Evolutionary conservation across 2,797 vertebrate genomes (phyloP), one percentile per base, ranked within the genome.

Genomic region (Falco biarmicus): DNA sequence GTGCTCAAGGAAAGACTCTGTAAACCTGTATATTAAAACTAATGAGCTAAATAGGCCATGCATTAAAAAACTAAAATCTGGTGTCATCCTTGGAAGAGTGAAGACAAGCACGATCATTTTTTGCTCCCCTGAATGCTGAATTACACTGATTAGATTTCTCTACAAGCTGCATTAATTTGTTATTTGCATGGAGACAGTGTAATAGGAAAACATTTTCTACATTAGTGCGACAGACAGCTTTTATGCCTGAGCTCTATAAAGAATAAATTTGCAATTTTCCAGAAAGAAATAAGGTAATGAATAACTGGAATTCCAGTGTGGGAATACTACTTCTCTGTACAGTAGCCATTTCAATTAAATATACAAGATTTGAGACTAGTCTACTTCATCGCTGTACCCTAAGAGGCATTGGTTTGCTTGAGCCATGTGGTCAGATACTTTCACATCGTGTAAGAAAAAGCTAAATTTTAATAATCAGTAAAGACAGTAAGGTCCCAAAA

Each of bases 51-150:
- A 93, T 70, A 96, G 85, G 79, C 65, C 63, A 81, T 87, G 93
- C 93, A 93, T 95, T 96, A 82, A 96, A 91, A 95, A 89, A 13
- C 89, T 87, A 66, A 96, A 96, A 94, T 87, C 88, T 95, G 93
- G 90, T 97, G 93, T 93, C 95, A 95, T 87, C 93, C 93, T 74
- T 95, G 93, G 81, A 92, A 96, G 90, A 96, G 41, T 20, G 57
- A 82, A 95, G 86, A 95, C 93, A 95, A 93, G 86, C 57, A 95
- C 5, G 7, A 93, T 96, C 92, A 96, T 96, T 95, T 96, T 96
- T 96, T 97, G 95, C 94, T 97, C 94, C 96, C 92, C 88, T 96
- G 95, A 95, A 95, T 95, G 93, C 87, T 95, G 95, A 97, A 97
- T 96, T 96, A 96, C 71, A 85, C 75, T 91, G 92, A 96, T 97